Percentiles rank a stretch among this genome's conserved stretches.
Evolutionary conservation across 2,888 invertebrate species (phyloP).

Genomic region (Norana najaformis): DNA sequence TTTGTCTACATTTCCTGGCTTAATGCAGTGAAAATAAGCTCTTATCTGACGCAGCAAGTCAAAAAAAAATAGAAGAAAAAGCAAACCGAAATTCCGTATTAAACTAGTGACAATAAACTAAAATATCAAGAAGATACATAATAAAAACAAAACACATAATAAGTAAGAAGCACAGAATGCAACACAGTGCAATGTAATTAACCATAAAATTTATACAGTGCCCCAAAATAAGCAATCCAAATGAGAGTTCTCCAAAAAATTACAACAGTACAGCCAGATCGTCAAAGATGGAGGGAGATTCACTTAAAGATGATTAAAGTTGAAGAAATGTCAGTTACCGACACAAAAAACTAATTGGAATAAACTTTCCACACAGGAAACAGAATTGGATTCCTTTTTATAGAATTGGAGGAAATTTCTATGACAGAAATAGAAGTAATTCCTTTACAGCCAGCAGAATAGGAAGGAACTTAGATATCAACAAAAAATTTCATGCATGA

Average conservation of each 20-base stretch:
- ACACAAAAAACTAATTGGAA: neutral
- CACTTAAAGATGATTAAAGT: neutral
- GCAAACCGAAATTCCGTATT: neutral
- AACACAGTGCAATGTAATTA: neutral
- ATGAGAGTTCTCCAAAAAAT: neutral
- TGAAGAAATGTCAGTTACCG: neutral
- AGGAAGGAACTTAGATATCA: neutral
- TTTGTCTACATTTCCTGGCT: neutral
- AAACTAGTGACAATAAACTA: neutral
- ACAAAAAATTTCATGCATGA: neutral
- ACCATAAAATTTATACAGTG: neutral
- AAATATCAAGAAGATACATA: neutral
- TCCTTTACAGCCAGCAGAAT: neutral
- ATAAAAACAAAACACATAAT: neutral
- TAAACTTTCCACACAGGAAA: neutral
- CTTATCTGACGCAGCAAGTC: neutral
- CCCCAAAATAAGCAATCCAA: neutral
- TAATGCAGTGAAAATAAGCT: neutral
- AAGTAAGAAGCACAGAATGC: neutral
- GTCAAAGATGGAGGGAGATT: slow-evolving; percentile 5
- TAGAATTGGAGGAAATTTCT: neutral
- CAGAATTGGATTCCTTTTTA: no score
- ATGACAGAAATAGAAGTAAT: neutral
- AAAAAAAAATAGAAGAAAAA: neutral
- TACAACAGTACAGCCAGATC: neutral